phyloP scores from a whole-genome alignment of 2,113 vertebrate species.

The Acrocephalus kingi region DNA sequence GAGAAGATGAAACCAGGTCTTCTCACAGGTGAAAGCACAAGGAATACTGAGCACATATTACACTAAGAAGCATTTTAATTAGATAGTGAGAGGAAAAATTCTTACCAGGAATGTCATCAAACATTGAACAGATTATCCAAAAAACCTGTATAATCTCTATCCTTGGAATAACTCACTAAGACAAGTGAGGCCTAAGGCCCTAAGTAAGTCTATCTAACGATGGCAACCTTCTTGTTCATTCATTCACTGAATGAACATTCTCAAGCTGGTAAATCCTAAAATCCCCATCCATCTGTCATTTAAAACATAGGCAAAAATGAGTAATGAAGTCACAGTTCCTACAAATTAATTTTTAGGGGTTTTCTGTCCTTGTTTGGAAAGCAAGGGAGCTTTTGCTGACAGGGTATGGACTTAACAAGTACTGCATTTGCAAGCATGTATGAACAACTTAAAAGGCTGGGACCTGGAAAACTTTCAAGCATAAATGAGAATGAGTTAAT shows the following conservation, averaged over 20 bases:
- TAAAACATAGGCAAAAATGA: neutral
- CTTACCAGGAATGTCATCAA: neutral
- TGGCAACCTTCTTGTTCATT: neutral
- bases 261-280: neutral
- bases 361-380: neutral
- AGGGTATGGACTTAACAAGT: neutral
- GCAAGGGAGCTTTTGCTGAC: neutral
- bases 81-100: neutral
- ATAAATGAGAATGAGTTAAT: neutral
- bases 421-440: neutral
- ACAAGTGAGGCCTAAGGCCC: neutral
- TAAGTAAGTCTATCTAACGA: neutral
- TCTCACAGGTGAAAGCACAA: neutral
- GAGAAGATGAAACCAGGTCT: neutral
- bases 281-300: neutral
- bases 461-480: neutral
- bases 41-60: neutral
- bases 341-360: neutral
- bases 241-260: neutral
- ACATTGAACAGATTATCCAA: neutral
- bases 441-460: neutral
- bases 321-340: neutral
- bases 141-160: neutral
- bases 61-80: neutral
- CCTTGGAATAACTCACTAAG: neutral